These are phyloP conservation scores for Felis catus DNA, from an alignment of 2,113 vertebrate genomes.

Conservation along the genomic window DNA sequence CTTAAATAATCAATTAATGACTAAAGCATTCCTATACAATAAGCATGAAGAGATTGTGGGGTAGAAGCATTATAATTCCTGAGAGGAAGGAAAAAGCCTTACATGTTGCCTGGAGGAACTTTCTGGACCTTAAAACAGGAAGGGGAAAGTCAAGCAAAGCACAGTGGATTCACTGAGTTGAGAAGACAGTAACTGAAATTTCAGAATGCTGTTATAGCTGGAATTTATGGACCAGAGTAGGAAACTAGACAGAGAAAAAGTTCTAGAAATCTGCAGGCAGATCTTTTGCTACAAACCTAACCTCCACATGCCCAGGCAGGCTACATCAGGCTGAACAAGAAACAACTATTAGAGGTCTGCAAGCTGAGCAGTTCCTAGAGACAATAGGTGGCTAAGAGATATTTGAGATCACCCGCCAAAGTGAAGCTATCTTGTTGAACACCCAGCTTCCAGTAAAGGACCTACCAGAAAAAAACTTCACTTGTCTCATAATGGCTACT, in stretches of 20 bases:
- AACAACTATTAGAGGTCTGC: not conserved
- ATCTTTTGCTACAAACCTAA: not conserved
- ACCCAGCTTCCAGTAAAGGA: not conserved
- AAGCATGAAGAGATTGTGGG: not conserved
- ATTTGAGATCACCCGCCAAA: not conserved
- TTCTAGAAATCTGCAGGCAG: not conserved
- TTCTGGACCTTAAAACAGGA: not conserved
- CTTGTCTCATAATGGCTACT: not conserved
- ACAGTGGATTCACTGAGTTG: not conserved
- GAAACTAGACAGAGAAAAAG: not conserved
- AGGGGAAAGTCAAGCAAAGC: not conserved
- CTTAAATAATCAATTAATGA: not conserved
- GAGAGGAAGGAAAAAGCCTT: not conserved
- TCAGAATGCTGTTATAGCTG: not conserved
- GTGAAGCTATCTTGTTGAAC: not conserved
- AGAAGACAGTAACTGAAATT: not conserved
- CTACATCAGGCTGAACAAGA: not conserved
- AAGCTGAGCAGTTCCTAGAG: not conserved
- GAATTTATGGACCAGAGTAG: not conserved
- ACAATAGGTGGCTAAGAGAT: not conserved
- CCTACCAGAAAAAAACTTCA: not conserved
- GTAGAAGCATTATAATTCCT: not conserved
- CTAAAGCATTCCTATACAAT: not conserved
- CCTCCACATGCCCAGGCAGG: not conserved
- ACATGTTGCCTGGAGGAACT: not conserved